Conservation (phyloP, 64 coral and sea anemone genomes). For the Montipora efflorescens region DNA sequence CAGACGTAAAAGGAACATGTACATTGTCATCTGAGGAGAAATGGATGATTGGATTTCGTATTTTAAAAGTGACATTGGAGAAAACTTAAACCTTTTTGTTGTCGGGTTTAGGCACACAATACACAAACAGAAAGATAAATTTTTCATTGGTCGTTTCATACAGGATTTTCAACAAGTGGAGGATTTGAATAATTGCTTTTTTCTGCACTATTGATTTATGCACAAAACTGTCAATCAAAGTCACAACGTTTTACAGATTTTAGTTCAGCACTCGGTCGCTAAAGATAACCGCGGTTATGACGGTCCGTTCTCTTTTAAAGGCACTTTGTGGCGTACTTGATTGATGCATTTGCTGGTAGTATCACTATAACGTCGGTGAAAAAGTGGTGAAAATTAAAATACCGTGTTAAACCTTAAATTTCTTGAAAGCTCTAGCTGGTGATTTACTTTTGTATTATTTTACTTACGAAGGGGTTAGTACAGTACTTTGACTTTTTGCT, state of each 20-base stretch:
- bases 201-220: neutral
- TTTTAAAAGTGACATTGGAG: too few relatives aligned
- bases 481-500: neutral
- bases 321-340: neutral
- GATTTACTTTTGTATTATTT: too few relatives aligned
- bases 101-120: neutral
- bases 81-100: neutral
- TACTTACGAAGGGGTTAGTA: neutral
- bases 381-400: too few relatives aligned
- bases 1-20: neutral
- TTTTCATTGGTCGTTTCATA: neutral
- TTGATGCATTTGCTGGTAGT: too few relatives aligned
- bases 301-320: neutral
- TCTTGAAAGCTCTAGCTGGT: too few relatives aligned
- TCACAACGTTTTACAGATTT: neutral
- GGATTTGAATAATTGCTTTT: too few relatives aligned
- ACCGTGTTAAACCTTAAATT: too few relatives aligned
- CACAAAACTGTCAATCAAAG: neutral
- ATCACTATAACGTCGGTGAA: too few relatives aligned
- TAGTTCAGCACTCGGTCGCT: neutral
- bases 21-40: neutral
- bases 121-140: neutral
- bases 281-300: neutral
- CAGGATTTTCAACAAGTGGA: neutral
- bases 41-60: slow-evolving; percentile 15